Conservation (phyloP, 2,888 invertebrate genomes). For the Cyrtodaria siliqua region DNA sequence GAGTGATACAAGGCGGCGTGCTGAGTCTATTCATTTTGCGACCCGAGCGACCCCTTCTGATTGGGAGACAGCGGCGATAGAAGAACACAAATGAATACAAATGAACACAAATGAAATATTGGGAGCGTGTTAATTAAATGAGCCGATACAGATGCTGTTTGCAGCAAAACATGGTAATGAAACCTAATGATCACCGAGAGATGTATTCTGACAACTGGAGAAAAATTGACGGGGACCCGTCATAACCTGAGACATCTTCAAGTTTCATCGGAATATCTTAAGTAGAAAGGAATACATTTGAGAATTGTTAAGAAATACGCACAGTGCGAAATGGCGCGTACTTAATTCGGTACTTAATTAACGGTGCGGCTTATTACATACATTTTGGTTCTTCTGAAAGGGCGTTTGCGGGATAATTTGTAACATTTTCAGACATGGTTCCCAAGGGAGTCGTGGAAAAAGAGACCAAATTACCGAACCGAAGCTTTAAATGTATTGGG, state of each 20-base stretch:
- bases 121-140: slow-evolving; percentile 65
- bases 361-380: slow-evolving; percentile 54
- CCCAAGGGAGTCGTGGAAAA: slow-evolving; percentile 36
- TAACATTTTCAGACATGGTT: slow-evolving; percentile 57
- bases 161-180: slow-evolving; percentile 59
- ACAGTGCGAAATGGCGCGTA: slow-evolving; percentile 48
- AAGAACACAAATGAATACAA: slow-evolving; percentile 21
- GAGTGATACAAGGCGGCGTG: slow-evolving; percentile 42
- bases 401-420: slow-evolving; percentile 51
- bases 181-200: slow-evolving; percentile 58
- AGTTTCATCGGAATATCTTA: slow-evolving; percentile 18
- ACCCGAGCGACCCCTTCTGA: slow-evolving; percentile 56
- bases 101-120: slow-evolving; percentile 60
- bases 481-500: not conserved
- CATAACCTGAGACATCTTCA: slow-evolving; percentile 52
- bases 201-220: slow-evolving; percentile 26
- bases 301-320: slow-evolving; percentile 33
- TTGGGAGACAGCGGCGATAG: slow-evolving; percentile 38
- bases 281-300: slow-evolving; percentile 19
- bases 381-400: slow-evolving; percentile 57
- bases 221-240: slow-evolving; percentile 47
- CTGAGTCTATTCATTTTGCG: slow-evolving; percentile 53
- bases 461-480: not conserved
- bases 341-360: slow-evolving; percentile 60
- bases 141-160: slow-evolving; percentile 59